Percentiles rank a stretch among this genome's conserved stretches.
Conservation (phyloP, 1,140 invertebrate genomes). For the Bilobella aurantiaca region DNA sequence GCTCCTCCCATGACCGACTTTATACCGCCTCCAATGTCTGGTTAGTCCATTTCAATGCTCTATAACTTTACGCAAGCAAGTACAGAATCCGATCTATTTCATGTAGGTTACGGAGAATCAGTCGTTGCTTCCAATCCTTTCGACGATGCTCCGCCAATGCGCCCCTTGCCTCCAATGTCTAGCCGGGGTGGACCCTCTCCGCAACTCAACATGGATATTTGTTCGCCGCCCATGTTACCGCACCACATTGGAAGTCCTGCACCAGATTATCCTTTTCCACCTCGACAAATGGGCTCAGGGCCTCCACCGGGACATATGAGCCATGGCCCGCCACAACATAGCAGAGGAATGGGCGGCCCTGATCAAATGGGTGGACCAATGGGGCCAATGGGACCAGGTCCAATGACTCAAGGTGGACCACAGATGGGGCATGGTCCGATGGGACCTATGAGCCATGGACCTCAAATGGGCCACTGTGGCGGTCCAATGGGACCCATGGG, state of each 20-base stretch:
- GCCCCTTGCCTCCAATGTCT: constrained; percentile 43
- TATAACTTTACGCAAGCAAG: no score
- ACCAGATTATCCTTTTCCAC: constrained; percentile 8
- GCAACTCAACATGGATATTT: constrained; percentile 46
- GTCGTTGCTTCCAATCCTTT: constrained; percentile 91
- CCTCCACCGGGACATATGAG: constrained; percentile 11
- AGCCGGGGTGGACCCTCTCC: constrained; percentile 39
- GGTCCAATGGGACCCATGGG: constrained; percentile 31
- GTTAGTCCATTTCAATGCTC: no score
- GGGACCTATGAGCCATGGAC: constrained; percentile 20
- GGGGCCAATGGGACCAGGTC: constrained; percentile 18
- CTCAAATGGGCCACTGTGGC: constrained; percentile 20
- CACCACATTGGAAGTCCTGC: constrained; percentile 29
- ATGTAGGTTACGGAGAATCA: constrained; percentile 69
- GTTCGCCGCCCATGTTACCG: constrained; percentile 25
- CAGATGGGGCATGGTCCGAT: no score
- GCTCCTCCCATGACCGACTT: constrained; percentile 56
- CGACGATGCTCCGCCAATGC: constrained; percentile 67
- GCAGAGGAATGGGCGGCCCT: constrained; percentile 42
- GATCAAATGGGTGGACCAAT: constrained; percentile 24
- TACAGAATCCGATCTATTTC: neutral
- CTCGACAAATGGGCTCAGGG: constrained; percentile 32
- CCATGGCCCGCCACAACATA: constrained; percentile 53
- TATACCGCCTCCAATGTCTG: constrained; percentile 60
- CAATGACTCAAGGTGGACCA: constrained; percentile 25